These are phyloP conservation scores for Leptinotarsa texana DNA, from an alignment of 1,140 invertebrate species.

Conservation along the genomic window DNA sequence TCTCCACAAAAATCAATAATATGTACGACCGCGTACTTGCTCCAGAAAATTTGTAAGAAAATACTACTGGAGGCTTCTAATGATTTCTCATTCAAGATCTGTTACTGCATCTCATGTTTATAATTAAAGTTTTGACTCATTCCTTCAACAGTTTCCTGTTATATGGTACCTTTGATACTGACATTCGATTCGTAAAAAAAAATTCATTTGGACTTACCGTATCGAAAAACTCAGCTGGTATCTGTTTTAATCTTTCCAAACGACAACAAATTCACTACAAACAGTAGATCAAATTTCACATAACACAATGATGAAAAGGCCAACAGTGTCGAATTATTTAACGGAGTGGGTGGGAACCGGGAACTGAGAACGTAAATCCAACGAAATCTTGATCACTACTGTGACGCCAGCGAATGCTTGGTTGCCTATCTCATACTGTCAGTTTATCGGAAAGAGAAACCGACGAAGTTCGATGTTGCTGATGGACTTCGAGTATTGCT, in stretches of 20 bases:
- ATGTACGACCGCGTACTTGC: conserved; percentile 14
- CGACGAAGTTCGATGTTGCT: background rate
- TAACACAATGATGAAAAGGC: background rate
- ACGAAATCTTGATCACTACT: background rate
- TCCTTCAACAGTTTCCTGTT: background rate
- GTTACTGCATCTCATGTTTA: background rate
- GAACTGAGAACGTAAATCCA: background rate
- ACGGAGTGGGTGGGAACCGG: background rate
- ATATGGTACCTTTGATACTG: background rate
- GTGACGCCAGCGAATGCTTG: background rate
- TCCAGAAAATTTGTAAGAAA: background rate
- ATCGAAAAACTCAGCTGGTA: background rate
- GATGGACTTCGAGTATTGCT: background rate
- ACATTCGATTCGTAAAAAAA: background rate
- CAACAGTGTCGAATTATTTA: background rate
- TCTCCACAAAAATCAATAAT: conserved; percentile 22
- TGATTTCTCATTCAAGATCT: background rate
- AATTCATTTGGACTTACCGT: background rate
- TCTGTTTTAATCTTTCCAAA: background rate
- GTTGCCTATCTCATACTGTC: background rate
- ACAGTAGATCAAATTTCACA: background rate
- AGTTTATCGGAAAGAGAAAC: background rate
- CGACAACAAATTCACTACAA: background rate
- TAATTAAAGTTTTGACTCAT: background rate
- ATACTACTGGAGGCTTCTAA: background rate